Evolutionary conservation across 2,113 vertebrate genomes (phyloP), one percentile per base, ranked within the genome.

Genomic region (Cynopterus brachyotis): DNA sequence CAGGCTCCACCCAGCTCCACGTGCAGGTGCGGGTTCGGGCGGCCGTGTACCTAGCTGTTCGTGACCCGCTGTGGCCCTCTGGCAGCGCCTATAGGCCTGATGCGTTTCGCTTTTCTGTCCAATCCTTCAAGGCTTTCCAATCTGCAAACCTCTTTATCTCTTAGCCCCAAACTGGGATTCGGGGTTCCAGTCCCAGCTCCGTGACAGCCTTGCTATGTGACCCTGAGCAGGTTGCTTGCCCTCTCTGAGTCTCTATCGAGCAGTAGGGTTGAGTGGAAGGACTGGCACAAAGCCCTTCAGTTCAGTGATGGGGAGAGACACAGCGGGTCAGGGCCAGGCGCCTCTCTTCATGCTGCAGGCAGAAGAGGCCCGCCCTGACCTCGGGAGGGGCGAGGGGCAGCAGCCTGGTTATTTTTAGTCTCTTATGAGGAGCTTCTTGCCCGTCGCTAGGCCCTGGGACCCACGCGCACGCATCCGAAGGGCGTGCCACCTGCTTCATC

Each of bases 401-500:
- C 55, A 35, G 62, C 35, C 20, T 11, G 59, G 9, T n/a, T 96
- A 89, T 92, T 96, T 96, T 95, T 66, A 59, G 87, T 22, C 40
- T 67, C 83, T 96, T 90, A 88, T 95, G 67, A 50, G 90, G 73
- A 42, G 84, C 40, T 60, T 81, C 42, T 62, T 12, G 12, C 80
- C 80, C 50, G 62, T 35, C 37, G 42, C 59, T 0, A 5, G 32
- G 85, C 69, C 78, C 89, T 64, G 80, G 91, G 96, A 91, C 96
- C 76, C 50, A n/a, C 12, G 1, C 28, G 62, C 1, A 3, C 78
- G n/a, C 8, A 0, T 19, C 62, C 64, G 80, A 97, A 94, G 95
- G 86, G 42, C 19, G 26, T 1, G 0, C 70, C 90, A 37, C 95
- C n/a, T 7, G 76, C 94, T 81, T 97, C 82, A 97, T 97, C 97